phyloP scores from a whole-genome alignment of 1,140 invertebrate species.

The Hetaerina americana region DNA sequence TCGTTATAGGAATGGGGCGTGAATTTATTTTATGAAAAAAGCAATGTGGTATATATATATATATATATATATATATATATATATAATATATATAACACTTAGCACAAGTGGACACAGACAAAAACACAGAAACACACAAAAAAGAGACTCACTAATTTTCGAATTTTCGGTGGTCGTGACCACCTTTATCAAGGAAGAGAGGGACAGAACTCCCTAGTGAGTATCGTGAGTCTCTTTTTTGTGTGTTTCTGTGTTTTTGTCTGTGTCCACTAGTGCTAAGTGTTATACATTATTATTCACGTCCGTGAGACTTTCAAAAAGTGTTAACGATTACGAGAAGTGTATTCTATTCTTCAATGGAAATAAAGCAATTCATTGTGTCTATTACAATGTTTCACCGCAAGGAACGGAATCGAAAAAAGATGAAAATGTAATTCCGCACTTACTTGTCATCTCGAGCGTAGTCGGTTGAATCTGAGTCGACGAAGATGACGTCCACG shows the following conservation, averaged over 20 bases:
- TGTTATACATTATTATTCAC: neutral
- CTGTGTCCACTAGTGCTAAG: neutral
- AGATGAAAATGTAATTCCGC: slow-evolving; percentile 8
- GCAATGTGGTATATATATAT: too few relatives aligned
- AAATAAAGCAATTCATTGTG: neutral
- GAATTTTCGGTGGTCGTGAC: too few relatives aligned
- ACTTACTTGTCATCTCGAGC: slow-evolving; percentile 37
- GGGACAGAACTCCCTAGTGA: too few relatives aligned
- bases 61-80: too few relatives aligned
- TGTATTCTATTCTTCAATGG: neutral
- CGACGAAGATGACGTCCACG: slow-evolving; percentile 72
- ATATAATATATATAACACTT: too few relatives aligned
- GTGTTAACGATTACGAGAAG: neutral
- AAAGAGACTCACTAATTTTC: too few relatives aligned
- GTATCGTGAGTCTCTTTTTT: too few relatives aligned
- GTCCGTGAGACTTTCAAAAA: neutral
- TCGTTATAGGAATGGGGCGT: too few relatives aligned
- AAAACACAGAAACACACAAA: too few relatives aligned
- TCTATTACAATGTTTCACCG: neutral
- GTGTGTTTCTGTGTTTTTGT: neutral
- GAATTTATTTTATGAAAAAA: too few relatives aligned
- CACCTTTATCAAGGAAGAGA: too few relatives aligned
- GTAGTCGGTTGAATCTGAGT: slow-evolving; percentile 63
- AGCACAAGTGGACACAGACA: too few relatives aligned
- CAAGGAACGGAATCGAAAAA: neutral